Evolutionary conservation across 2,113 vertebrate species (phyloP).

Genomic region (Poeciliopsis retropinna): DNA sequence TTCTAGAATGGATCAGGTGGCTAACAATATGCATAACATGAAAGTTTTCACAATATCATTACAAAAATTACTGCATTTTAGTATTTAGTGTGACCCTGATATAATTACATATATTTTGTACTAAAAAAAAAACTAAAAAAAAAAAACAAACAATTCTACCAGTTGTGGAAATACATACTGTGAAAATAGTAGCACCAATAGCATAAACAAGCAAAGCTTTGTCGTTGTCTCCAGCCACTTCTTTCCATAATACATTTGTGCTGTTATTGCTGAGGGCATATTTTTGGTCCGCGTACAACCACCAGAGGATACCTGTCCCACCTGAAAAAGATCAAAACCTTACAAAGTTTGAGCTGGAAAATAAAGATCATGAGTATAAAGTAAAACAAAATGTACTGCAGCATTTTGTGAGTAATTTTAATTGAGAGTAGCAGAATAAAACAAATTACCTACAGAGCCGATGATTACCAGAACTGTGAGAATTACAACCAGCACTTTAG

Average conservation of each 20-base stretch:
- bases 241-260: conserved; percentile 76
- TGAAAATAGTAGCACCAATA: conserved; percentile 92
- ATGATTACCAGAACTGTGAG: conserved; percentile 90
- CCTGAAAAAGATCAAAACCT: conserved; percentile 70
- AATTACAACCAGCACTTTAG: conserved; percentile 93
- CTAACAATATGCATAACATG: not conserved
- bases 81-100: not conserved
- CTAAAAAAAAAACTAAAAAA: too few relatives aligned
- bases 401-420: not conserved
- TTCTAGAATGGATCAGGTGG: not conserved
- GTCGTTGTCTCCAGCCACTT: conserved; percentile 89
- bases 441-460: conserved; percentile 88
- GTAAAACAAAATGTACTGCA: not conserved
- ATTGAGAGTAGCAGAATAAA: not conserved
- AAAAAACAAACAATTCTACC: not conserved
- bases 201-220: conserved; percentile 92
- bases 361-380: not conserved
- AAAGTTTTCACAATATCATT: not conserved
- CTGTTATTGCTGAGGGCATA: conserved; percentile 67
- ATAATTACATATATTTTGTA: not conserved
- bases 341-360: not conserved
- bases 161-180: conserved; percentile 71
- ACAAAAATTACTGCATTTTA: conserved; percentile 5
- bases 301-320: conserved; percentile 93
- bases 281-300: conserved; percentile 90